Conservation (phyloP, 92 coral and sea anemone genomes). For the Micromussa lordhowensis region DNA sequence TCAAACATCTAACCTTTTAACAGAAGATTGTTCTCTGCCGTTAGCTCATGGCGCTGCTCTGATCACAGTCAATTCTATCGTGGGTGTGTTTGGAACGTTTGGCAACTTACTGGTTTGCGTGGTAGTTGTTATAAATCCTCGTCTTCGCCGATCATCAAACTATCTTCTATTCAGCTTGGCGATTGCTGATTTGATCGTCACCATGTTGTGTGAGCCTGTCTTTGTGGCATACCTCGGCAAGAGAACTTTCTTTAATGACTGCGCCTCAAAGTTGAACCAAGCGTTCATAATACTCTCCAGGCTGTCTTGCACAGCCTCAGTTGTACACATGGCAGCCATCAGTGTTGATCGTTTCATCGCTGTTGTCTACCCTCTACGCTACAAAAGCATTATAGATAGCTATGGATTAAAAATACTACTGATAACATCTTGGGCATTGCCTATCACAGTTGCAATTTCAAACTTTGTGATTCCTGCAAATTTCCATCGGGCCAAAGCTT, state of each 20-base stretch:
- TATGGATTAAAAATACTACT: conserved; percentile 32
- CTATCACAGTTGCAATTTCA: neutral
- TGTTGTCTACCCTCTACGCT: conserved; percentile 32
- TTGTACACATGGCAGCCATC: conserved; percentile 55
- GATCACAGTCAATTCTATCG: conserved; percentile 10
- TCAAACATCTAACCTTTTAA: neutral
- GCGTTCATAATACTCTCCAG: conserved; percentile 23
- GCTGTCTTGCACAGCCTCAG: conserved; percentile 46
- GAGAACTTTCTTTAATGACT: conserved; percentile 25
- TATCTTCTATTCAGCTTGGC: conserved; percentile 49
- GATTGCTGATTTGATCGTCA: conserved; percentile 55
- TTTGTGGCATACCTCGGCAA: neutral
- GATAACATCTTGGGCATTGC: conserved; percentile 23
- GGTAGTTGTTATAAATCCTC: conserved; percentile 23
- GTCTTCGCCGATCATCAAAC: conserved; percentile 41
- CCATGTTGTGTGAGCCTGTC: conserved; percentile 35
- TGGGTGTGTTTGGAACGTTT: conserved; percentile 34
- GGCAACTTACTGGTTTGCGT: conserved; percentile 44
- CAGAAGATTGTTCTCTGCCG: neutral
- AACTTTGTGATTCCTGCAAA: neutral
- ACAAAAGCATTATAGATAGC: conserved; percentile 33
- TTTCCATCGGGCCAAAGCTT: neutral
- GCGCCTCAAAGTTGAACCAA: conserved; percentile 28
- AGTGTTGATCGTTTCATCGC: conserved; percentile 53
- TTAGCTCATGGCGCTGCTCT: neutral